These are phyloP conservation scores for Phthorimaea operculella DNA, from an alignment of 1,140 invertebrate species.

Conservation along the genomic window DNA sequence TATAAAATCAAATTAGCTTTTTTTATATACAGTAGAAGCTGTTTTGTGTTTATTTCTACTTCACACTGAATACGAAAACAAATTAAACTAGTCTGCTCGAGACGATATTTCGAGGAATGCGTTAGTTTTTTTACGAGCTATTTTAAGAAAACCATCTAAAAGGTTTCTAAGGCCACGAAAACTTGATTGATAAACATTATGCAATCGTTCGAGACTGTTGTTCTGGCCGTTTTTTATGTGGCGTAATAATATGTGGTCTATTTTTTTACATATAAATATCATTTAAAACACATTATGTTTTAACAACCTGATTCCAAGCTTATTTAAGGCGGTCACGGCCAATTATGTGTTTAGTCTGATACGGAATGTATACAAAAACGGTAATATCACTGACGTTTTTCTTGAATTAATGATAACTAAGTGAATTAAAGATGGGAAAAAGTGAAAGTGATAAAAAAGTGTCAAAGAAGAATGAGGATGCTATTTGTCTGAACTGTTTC, in stretches of 20 bases:
- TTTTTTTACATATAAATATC: conserved; percentile 11
- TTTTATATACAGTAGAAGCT: too few species aligned
- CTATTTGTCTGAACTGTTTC: conserved; percentile 54
- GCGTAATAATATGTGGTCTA: neutral
- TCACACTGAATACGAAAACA: too few species aligned
- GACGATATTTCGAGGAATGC: too few species aligned
- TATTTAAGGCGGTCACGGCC: conserved; percentile 34
- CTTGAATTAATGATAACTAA: neutral
- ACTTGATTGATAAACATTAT: neutral
- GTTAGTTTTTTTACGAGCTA: too few species aligned
- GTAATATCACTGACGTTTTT: neutral
- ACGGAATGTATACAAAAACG: neutral
- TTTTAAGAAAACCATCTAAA: too few species aligned
- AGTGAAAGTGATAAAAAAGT: conserved; percentile 15
- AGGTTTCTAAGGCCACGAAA: too few species aligned
- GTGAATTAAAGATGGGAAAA: neutral
- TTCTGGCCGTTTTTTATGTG: conserved; percentile 24
- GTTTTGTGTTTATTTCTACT: too few species aligned
- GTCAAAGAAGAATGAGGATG: conserved; percentile 23
- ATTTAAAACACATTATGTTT: conserved; percentile 43
- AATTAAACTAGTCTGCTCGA: too few species aligned
- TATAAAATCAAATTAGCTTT: too few species aligned
- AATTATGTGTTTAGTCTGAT: conserved; percentile 23
- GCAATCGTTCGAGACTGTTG: conserved; percentile 21
- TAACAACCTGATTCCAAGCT: conserved; percentile 20